phyloP scores from a whole-genome alignment of 2,888 invertebrate genomes.

The Pseudococcus longispinus region DNA sequence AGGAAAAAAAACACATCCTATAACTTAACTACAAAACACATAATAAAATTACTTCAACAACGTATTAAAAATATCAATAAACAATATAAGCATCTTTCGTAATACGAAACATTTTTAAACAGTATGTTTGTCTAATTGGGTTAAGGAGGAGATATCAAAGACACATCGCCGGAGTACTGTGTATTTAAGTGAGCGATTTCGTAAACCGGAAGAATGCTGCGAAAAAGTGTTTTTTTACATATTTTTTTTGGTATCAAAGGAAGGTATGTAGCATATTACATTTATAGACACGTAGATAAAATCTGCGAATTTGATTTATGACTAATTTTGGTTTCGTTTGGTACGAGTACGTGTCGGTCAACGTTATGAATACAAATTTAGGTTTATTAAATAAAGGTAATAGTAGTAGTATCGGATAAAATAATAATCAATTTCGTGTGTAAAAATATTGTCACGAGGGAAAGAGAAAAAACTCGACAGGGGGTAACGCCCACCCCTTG shows the following conservation, averaged over 20 bases:
- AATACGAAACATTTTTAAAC: constrained; percentile 2
- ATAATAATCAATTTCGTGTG: background rate
- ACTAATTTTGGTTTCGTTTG: too few species aligned
- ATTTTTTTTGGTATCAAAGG: constrained; percentile 9
- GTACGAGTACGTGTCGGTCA: background rate
- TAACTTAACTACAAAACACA: constrained; percentile 10
- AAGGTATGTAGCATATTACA: too few species aligned
- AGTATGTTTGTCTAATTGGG: background rate
- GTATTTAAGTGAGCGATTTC: background rate
- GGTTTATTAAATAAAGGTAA: background rate
- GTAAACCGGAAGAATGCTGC: constrained; percentile 1
- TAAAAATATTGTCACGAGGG: background rate
- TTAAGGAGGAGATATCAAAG: background rate
- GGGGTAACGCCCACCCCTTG: background rate
- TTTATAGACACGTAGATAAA: background rate
- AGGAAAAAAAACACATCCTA: background rate
- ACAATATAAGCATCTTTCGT: constrained; percentile 19
- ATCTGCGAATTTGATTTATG: background rate
- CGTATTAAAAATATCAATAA: constrained; percentile 20
- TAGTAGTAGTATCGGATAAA: background rate
- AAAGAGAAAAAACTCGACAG: background rate
- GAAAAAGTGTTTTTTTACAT: background rate
- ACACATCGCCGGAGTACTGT: background rate
- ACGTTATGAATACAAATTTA: too few species aligned
- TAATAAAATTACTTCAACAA: constrained; percentile 31